phyloP scores from a whole-genome alignment of 1,140 invertebrate species.

The Acromyrmex heyeri region DNA sequence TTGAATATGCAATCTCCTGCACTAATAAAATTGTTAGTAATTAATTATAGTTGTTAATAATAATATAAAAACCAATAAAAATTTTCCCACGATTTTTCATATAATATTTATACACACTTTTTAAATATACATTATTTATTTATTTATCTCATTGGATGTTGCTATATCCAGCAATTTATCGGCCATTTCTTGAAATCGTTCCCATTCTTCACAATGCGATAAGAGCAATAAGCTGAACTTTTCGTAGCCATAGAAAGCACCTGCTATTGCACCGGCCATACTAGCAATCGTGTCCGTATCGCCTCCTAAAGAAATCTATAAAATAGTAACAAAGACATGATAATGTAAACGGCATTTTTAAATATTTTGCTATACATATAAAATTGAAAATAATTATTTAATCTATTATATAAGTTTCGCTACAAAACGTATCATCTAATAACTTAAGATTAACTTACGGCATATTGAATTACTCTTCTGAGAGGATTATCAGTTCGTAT shows the following conservation, averaged over 20 bases:
- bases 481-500: constrained; percentile 88
- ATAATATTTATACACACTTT: constrained; percentile 3
- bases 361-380: background rate
- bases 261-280: constrained; percentile 93
- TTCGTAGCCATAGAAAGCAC: constrained; percentile 91
- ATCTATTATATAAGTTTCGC: background rate
- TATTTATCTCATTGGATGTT: constrained; percentile 54
- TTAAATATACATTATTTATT: constrained; percentile 42
- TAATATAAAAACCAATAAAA: background rate
- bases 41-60: background rate
- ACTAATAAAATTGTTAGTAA: constrained; percentile 12
- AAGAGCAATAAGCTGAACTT: constrained; percentile 88
- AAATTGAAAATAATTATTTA: constrained; percentile 1
- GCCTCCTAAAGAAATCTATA: constrained; percentile 91
- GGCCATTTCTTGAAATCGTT: constrained; percentile 86
- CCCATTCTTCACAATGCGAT: constrained; percentile 89
- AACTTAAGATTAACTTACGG: constrained; percentile 74
- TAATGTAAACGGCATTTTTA: background rate
- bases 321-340: constrained; percentile 68
- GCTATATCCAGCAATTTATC: constrained; percentile 84
- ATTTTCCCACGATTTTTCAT: background rate
- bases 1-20: background rate
- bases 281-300: constrained; percentile 94
- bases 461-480: constrained; percentile 89
- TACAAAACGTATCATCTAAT: background rate